phyloP scores from a whole-genome alignment of 2,113 vertebrate genomes.

The Varanus salvator region DNA sequence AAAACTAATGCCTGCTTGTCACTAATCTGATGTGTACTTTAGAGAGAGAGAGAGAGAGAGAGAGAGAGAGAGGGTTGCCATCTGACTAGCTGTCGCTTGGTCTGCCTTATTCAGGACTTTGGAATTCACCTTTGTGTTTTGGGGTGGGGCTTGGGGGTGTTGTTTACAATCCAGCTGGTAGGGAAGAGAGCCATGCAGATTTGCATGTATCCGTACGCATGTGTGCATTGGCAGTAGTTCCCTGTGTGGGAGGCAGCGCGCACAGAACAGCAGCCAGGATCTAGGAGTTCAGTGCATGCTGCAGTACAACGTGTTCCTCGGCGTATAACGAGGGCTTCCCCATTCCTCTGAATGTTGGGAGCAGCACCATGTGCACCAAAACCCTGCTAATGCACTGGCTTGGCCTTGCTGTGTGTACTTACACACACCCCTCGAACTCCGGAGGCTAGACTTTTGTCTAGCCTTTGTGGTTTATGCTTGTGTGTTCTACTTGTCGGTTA shows the following conservation, averaged over 20 bases:
- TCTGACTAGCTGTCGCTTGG: neutral
- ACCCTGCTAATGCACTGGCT: neutral
- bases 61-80: neutral
- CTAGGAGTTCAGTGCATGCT: neutral
- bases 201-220: neutral
- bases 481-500: conserved; percentile 6
- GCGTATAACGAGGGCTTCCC: neutral
- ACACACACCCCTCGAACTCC: neutral
- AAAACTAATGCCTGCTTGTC: no score
- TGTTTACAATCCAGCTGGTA: neutral
- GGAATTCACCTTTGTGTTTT: neutral
- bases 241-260: neutral
- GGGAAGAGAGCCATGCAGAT: neutral
- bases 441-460: neutral
- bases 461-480: conserved; percentile 27
- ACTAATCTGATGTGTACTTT: no score
- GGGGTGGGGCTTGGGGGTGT: no score
- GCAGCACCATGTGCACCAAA: neutral
- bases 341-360: neutral
- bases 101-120: neutral
- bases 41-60: neutral
- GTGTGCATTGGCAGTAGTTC: neutral
- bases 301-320: neutral
- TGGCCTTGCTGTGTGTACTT: neutral
- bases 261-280: neutral